Percentiles rank a stretch among this genome's conserved stretches.
Conservation (phyloP, 2,888 invertebrate species). For the Melanchra persicariae region DNA sequence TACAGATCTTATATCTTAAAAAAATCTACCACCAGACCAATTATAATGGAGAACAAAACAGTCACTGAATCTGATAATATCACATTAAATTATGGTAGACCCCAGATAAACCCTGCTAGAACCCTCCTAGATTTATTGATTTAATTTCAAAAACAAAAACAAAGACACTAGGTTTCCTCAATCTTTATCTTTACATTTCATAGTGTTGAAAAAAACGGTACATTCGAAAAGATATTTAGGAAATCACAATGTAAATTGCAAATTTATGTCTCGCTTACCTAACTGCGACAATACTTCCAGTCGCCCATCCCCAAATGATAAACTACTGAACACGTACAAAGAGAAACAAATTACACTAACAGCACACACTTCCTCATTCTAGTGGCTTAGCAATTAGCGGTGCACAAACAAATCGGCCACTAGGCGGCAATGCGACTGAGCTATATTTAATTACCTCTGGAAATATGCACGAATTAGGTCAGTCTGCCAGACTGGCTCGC, state of each 20-base stretch:
- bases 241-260: no score
- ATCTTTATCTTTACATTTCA: no score
- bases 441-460: constrained; percentile 66
- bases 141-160: no score
- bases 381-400: constrained; percentile 55
- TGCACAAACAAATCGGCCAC: constrained; percentile 49
- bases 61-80: not conserved
- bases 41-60: not conserved
- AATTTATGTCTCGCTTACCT: not conserved
- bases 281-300: not conserved
- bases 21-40: no score
- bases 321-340: constrained; percentile 30
- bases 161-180: no score
- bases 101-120: no score
- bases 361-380: constrained; percentile 60
- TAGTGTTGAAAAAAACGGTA: no score
- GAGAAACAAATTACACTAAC: constrained; percentile 48
- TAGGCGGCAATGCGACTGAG: constrained; percentile 47
- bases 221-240: no score
- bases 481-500: constrained; percentile 41
- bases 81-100: no score
- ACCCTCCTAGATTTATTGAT: no score
- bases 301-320: constrained; percentile 17
- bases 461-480: constrained; percentile 64
- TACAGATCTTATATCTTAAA: no score